Base-by-base conservation (phyloP, 2,888 invertebrate species). In the Pachycephus smyrnensis region DNA sequence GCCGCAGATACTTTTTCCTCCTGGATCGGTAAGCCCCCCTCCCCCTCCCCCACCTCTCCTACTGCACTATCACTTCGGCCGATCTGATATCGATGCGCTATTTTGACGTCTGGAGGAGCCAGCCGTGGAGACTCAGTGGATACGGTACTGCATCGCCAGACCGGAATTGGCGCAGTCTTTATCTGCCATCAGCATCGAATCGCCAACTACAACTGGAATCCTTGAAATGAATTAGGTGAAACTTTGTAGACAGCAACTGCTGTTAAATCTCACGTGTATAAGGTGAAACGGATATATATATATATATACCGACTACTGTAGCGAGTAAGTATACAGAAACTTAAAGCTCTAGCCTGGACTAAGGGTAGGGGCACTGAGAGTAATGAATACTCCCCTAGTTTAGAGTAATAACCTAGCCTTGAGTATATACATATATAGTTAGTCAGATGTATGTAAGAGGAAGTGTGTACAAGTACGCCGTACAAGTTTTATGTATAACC, bases 41-140 rank as follows among this genome's bases (percentile, higher is more conserved):
- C 1, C 55, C 9, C 55, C 23, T 9, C 9, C 23, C 23, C 82
- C 79, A 81, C 80, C 82, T 75, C 79, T 77, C 77, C 80, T 81
- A 82, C 81, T 83, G 80, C 11, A 33, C 82, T 80, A 79, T 31
- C 71, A 33, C 80, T 75, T 80, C 76, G 81, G 79, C 80, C 84
- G 84, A 87, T 87, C 85, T 83, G 84, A 85, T 88, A 88, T 85
- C 86, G 83, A 86, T 84, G 84, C 71, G 55, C 55, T 55, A 55
- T 55, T 55, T 55, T 55, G 55, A 55, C 23, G 23, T 55, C 23
- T 23, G 23, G 23, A 23, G 9, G 55, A 23, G 6, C 55, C 23
- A 23, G 23, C 23, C 55, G 23, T 23, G 23, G 23, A 55, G 55
- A 55, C 23, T 9, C 55, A 23, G 55, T 55, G 23, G 55, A 55